Conservation (phyloP, 2,888 invertebrate species). For the Trachelus tabidus region DNA sequence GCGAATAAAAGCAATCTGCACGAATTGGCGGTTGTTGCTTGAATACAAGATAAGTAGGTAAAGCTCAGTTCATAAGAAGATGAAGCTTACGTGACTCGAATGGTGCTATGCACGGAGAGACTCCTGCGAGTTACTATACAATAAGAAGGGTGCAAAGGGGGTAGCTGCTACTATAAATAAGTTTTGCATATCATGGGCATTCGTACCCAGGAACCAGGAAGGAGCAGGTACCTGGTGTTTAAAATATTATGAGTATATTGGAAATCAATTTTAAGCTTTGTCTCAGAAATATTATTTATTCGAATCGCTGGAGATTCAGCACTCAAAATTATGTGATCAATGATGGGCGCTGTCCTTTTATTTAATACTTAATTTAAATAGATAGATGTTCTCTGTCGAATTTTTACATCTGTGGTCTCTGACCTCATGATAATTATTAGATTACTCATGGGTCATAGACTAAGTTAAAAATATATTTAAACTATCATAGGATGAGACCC, state of each 20-base stretch:
- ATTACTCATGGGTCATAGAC: neutral
- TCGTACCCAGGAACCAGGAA: neutral
- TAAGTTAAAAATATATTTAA: neutral
- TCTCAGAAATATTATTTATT: neutral
- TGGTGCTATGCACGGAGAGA: conserved; percentile 33
- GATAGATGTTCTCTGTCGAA: neutral
- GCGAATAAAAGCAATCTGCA: neutral
- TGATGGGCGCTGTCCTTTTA: neutral
- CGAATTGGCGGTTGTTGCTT: neutral
- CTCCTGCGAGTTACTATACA: conserved; percentile 28
- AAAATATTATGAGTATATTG: neutral
- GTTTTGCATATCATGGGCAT: neutral
- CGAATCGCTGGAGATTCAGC: neutral
- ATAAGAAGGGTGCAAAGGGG: neutral
- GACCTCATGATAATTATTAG: neutral
- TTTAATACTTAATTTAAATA: neutral
- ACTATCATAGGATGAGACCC: neutral
- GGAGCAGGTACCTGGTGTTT: neutral
- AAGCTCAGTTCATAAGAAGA: neutral
- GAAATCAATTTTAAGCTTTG: neutral
- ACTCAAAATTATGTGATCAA: neutral
- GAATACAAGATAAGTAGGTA: neutral
- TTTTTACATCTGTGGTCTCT: neutral
- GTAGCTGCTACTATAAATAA: conserved; percentile 3
- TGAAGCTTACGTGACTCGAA: conserved; percentile 38